Evolutionary conservation across 2,888 invertebrate genomes (phyloP).

Genomic region (Orthonevra nobilis): DNA sequence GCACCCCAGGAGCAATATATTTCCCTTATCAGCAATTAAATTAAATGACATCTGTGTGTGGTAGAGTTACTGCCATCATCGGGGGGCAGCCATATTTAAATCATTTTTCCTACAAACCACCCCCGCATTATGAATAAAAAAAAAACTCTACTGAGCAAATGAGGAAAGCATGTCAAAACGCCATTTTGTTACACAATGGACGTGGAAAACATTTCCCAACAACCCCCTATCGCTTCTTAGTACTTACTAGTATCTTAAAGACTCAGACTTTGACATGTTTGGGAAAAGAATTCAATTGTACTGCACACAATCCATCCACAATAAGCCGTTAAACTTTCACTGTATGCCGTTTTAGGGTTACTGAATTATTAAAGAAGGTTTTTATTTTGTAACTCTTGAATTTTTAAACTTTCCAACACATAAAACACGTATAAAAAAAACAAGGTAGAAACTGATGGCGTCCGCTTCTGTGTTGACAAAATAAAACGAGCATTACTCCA

Average conservation of each 20-base stretch:
- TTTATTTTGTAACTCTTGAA: conserved; percentile 67
- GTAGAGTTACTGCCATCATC: conserved; percentile 35
- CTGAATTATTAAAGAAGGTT: conserved; percentile 59
- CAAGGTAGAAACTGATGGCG: conserved; percentile 23
- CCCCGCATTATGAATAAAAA: conserved; percentile 19
- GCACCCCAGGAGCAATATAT: conserved; percentile 34
- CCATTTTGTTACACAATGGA: conserved; percentile 53
- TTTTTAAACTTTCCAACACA: conserved; percentile 33
- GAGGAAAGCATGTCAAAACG: conserved; percentile 59
- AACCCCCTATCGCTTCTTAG: not conserved
- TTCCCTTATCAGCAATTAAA: conserved; percentile 64
- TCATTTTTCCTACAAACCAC: conserved; percentile 35
- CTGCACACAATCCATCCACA: conserved; percentile 45
- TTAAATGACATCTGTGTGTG: conserved; percentile 62
- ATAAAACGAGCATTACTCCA: conserved; percentile 44
- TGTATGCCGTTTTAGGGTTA: conserved; percentile 53
- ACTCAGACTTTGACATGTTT: conserved; percentile 64
- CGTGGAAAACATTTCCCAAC: conserved; percentile 7
- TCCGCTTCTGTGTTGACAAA: conserved; percentile 58
- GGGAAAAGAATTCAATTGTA: conserved; percentile 55
- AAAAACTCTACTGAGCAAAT: conserved; percentile 31
- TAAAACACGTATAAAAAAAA: conserved; percentile 29
- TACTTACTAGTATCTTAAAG: conserved; percentile 36
- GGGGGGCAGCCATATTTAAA: conserved; percentile 62
- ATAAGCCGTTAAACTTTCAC: conserved; percentile 58